Evolutionary conservation across 2,113 vertebrate species (phyloP).

Genomic region (Cromileptes altivelis): DNA sequence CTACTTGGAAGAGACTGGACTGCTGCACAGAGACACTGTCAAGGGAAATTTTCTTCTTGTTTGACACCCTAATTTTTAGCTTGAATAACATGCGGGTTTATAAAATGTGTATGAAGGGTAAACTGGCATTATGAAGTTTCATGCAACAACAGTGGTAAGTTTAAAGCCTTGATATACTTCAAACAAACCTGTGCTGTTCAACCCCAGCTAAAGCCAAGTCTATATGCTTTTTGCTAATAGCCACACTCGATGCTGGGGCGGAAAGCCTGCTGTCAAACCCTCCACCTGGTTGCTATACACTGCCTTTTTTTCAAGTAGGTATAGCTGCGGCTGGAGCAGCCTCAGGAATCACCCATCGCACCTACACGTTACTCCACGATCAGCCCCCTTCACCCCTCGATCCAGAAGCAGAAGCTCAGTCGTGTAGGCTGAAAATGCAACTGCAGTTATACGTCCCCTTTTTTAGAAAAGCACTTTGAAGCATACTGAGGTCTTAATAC

Average conservation of each 20-base stretch:
- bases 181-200: neutral
- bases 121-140: slow-evolving; percentile 3
- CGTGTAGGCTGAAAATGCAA: too few species aligned
- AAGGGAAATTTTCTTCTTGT: neutral
- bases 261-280: neutral
- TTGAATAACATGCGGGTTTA: slow-evolving; percentile 3
- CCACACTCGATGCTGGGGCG: rapidly evolving
- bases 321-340: too few species aligned
- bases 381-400: too few species aligned
- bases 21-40: neutral
- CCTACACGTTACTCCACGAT: too few species aligned
- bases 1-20: slow-evolving; percentile 11
- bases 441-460: too few species aligned
- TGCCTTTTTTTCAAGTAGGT: too few species aligned
- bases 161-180: slow-evolving; percentile 10
- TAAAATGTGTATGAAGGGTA: neutral
- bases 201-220: neutral
- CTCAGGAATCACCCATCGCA: too few species aligned
- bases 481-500: slow-evolving; percentile 1
- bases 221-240: neutral
- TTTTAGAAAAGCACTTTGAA: slow-evolving; percentile 14
- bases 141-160: neutral
- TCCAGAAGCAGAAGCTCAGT: too few species aligned
- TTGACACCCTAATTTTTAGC: neutral
- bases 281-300: neutral